A percentile compares a stretch with the other conserved stretches of the same genome.
These are phyloP conservation scores for Puntigrus tetrazona DNA, from an alignment of 2,113 vertebrate genomes.

Conservation along the genomic window DNA sequence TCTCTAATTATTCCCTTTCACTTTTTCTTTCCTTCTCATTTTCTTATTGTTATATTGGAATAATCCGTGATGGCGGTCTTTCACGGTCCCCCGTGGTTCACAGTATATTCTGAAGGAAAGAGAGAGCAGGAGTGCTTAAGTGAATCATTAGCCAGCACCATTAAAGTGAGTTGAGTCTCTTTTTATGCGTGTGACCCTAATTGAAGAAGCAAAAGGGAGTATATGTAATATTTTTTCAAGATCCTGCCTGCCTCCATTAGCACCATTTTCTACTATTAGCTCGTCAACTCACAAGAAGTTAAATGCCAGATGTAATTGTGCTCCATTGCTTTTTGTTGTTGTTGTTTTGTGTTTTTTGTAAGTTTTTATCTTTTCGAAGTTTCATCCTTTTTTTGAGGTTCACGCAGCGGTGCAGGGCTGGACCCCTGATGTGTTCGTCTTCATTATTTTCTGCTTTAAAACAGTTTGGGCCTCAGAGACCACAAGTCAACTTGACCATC, in stretches of 20 bases:
- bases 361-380: neutral
- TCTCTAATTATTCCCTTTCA: neutral
- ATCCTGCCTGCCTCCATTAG: constrained; percentile 20
- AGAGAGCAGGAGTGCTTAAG: neutral
- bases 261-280: constrained; percentile 22
- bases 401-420: neutral
- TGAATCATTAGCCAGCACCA: constrained; percentile 16
- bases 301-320: constrained; percentile 14
- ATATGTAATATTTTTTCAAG: constrained; percentile 21
- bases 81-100: constrained; percentile 9
- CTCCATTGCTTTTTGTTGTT: neutral
- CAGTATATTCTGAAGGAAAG: constrained; percentile 1
- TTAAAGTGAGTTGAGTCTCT: neutral
- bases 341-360: neutral
- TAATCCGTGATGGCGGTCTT: neutral
- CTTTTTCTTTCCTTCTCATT: neutral
- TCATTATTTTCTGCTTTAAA: constrained; percentile 14
- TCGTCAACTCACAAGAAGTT: constrained; percentile 4
- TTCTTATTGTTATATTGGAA: constrained; percentile 6
- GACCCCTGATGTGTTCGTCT: neutral
- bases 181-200: constrained; percentile 39
- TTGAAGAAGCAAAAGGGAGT: constrained; percentile 12
- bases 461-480: neutral
- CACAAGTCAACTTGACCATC: neutral
- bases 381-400: neutral